Percentiles rank a stretch among this genome's conserved stretches.
phyloP scores from a whole-genome alignment of 2,113 vertebrate species.

The Platanista minor region DNA sequence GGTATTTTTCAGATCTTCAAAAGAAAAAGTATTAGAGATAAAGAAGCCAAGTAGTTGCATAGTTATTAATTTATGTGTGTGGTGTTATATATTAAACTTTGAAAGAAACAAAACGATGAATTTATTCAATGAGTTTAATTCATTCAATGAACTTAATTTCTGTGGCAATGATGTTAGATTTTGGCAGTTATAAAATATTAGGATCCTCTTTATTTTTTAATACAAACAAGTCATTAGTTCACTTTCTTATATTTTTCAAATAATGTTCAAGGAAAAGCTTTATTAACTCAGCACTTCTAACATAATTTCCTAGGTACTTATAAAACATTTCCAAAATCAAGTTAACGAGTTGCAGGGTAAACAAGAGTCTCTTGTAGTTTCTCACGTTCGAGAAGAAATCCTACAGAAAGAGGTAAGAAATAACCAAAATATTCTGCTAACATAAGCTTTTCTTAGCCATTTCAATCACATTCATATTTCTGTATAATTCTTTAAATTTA shows the following conservation, averaged over 20 bases:
- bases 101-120: background rate
- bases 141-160: background rate
- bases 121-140: background rate
- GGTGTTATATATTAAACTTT: background rate
- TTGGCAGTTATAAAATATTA: conserved; percentile 4
- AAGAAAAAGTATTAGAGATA: background rate
- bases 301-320: conserved; percentile 81
- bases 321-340: conserved; percentile 90
- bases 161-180: background rate
- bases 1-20: background rate
- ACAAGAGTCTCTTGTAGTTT: conserved; percentile 85
- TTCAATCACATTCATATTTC: background rate
- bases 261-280: background rate
- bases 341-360: conserved; percentile 83
- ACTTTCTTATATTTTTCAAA: conserved; percentile 8
- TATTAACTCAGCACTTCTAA: conserved; percentile 20
- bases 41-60: background rate
- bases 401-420: conserved; percentile 88
- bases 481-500: background rate
- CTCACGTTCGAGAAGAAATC: conserved; percentile 87
- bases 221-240: background rate
- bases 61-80: background rate
- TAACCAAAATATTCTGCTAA: background rate
- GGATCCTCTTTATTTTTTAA: background rate
- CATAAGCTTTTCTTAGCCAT: background rate